These are phyloP conservation scores for Drosophila picticornis DNA, from an alignment of 2,888 invertebrate species.

Conservation along the genomic window DNA sequence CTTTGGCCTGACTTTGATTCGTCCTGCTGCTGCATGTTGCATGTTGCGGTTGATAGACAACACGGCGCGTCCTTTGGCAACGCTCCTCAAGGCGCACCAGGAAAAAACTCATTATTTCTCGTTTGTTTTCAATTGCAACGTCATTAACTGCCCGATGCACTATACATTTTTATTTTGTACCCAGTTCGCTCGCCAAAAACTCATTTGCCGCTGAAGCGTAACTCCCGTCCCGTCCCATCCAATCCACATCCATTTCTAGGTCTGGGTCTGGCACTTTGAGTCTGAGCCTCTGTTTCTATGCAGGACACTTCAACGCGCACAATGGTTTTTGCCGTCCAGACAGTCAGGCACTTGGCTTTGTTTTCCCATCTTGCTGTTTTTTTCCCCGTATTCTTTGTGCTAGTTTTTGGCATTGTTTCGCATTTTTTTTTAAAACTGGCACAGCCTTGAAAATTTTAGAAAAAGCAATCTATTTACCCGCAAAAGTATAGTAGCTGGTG, in stretches of 20 bases:
- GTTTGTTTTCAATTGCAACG: slow-evolving; percentile 78
- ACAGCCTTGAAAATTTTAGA: slow-evolving; percentile 62
- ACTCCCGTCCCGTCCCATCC: slow-evolving; percentile 13
- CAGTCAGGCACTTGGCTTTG: slow-evolving; percentile 70
- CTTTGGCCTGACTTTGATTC: slow-evolving; percentile 63
- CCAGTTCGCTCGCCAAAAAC: slow-evolving; percentile 59
- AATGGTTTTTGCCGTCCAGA: slow-evolving; percentile 61
- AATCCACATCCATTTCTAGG: slow-evolving; percentile 28
- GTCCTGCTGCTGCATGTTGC: slow-evolving; percentile 19
- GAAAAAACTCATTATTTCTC: slow-evolving; percentile 75
- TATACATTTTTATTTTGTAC: slow-evolving; percentile 49
- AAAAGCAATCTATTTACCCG: slow-evolving; percentile 28
- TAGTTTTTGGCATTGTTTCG: slow-evolving; percentile 66
- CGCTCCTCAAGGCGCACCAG: slow-evolving; percentile 32
- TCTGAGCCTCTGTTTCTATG: slow-evolving; percentile 24
- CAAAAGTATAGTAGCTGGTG: slow-evolving; percentile 4
- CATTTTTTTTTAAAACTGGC: slow-evolving; percentile 20
- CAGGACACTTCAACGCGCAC: slow-evolving; percentile 65
- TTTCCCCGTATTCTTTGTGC: slow-evolving; percentile 44
- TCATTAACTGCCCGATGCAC: slow-evolving; percentile 72
- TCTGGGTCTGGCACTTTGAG: slow-evolving; percentile 11
- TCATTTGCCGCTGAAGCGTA: slow-evolving; percentile 57
- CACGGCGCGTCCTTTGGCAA: slow-evolving; percentile 61
- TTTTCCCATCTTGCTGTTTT: slow-evolving; percentile 37
- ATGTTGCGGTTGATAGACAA: slow-evolving; percentile 76